These are phyloP conservation scores for Elachura formosa DNA, from an alignment of 2,113 vertebrate genomes.

Conservation along the genomic window DNA sequence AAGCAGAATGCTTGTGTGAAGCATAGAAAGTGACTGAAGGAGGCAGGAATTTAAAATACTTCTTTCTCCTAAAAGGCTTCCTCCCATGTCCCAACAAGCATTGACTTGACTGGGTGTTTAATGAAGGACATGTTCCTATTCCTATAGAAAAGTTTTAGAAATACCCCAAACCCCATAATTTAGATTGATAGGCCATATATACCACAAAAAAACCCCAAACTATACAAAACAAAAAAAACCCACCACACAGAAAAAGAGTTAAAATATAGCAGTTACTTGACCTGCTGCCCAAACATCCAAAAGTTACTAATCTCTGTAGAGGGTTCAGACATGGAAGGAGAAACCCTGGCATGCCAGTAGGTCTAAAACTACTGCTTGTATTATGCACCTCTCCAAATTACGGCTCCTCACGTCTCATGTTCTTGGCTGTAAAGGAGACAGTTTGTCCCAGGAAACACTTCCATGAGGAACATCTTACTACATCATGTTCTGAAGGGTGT, in stretches of 20 bases:
- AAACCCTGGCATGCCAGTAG: not conserved
- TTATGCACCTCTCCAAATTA: not conserved
- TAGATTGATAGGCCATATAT: not conserved
- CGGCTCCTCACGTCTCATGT: not conserved
- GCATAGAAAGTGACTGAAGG: not conserved
- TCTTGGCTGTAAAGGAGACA: not conserved
- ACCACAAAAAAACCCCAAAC: not conserved
- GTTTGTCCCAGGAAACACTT: not conserved
- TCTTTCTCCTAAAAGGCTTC: not conserved
- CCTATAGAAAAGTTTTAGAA: not conserved
- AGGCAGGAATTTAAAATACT: not conserved
- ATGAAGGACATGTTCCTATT: not conserved
- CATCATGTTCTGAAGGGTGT: rapidly evolving
- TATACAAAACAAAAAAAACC: too few species aligned
- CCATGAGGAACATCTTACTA: not conserved
- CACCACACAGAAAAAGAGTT: not conserved
- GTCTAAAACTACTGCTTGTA: not conserved
- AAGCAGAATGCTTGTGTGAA: not conserved
- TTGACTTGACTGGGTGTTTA: not conserved
- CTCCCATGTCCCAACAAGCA: not conserved
- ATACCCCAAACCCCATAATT: not conserved
- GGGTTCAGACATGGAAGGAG: not conserved
- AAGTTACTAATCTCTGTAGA: not conserved
- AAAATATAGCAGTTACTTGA: not conserved
- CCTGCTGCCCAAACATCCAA: not conserved